Percentiles rank a stretch among this genome's conserved stretches.
phyloP scores from a whole-genome alignment of 2,888 invertebrate species.

The Lasioglossum morio region DNA sequence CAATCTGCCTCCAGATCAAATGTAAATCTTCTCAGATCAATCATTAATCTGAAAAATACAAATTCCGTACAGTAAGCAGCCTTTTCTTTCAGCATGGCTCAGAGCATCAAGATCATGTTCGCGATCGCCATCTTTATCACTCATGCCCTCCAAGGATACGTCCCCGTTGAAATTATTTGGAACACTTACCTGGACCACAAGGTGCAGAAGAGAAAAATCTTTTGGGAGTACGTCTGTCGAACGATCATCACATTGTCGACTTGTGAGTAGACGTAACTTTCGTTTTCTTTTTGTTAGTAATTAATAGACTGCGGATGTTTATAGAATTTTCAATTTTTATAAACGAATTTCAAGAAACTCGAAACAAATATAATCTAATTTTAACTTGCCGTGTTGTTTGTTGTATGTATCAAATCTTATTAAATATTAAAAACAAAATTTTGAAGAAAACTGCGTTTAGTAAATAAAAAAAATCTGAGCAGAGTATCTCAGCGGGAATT shows the following conservation, averaged over 20 bases:
- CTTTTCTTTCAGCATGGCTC: conserved; percentile 86
- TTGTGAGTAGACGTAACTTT: conserved; percentile 85
- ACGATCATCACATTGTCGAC: conserved; percentile 86
- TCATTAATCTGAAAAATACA: neutral
- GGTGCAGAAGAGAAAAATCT: conserved; percentile 80
- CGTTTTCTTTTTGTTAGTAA: neutral
- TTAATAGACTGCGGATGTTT: neutral
- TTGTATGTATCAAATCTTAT: too few relatives aligned
- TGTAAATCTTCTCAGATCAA: conserved; percentile 84
- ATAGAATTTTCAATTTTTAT: too few relatives aligned
- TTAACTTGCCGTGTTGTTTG: too few relatives aligned
- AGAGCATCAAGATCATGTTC: conserved; percentile 87
- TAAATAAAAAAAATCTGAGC: too few relatives aligned
- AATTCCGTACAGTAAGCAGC: neutral
- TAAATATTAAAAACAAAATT: too few relatives aligned
- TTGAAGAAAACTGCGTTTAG: too few relatives aligned
- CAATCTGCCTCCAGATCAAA: conserved; percentile 88
- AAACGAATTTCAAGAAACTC: too few relatives aligned
- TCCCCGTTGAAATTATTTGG: conserved; percentile 94
- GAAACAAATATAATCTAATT: too few relatives aligned
- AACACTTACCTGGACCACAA: conserved; percentile 81
- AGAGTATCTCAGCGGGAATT: too few relatives aligned
- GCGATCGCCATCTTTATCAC: conserved; percentile 91
- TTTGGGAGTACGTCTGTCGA: conserved; percentile 86
- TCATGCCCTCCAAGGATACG: conserved; percentile 95